Percentiles rank a stretch among this genome's conserved stretches.
Evolutionary conservation across 2,113 vertebrate species (phyloP).

Genomic region (Astur gentilis): DNA sequence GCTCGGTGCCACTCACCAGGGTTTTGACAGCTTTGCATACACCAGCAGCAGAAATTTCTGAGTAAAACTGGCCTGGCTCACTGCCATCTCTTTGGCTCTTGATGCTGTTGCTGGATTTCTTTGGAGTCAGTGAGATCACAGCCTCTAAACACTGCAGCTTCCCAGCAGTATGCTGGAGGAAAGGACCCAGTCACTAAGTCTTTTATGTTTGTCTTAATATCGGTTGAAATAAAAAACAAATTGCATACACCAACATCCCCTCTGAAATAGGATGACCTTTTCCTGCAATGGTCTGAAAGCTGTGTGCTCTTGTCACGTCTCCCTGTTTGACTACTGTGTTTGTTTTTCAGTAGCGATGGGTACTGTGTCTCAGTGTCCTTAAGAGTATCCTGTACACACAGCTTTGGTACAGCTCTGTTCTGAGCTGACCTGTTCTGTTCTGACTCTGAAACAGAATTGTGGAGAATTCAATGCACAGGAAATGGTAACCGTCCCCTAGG

Average conservation of each 20-base stretch:
- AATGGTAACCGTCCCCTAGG: neutral
- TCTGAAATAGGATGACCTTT: neutral
- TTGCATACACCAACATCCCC: neutral
- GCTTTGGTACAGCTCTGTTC: neutral
- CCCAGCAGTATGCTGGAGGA: neutral
- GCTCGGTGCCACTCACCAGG: neutral
- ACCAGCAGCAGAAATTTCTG: neutral
- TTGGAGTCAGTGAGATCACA: neutral
- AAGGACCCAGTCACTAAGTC: neutral
- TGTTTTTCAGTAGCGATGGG: neutral
- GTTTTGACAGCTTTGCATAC: neutral
- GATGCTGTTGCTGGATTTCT: neutral
- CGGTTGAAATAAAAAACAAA: neutral
- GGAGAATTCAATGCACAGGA: neutral
- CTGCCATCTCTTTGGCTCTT: neutral
- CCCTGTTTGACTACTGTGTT: neutral
- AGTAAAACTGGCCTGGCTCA: neutral
- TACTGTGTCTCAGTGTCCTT: neutral
- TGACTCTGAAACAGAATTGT: neutral
- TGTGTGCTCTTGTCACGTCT: neutral
- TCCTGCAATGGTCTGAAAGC: neutral
- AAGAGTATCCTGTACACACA: neutral
- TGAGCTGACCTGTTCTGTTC: neutral
- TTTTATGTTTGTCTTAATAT: neutral
- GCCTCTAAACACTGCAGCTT: neutral